Evolutionary conservation across 2,113 vertebrate species (phyloP).

Genomic region (Mola mola): DNA sequence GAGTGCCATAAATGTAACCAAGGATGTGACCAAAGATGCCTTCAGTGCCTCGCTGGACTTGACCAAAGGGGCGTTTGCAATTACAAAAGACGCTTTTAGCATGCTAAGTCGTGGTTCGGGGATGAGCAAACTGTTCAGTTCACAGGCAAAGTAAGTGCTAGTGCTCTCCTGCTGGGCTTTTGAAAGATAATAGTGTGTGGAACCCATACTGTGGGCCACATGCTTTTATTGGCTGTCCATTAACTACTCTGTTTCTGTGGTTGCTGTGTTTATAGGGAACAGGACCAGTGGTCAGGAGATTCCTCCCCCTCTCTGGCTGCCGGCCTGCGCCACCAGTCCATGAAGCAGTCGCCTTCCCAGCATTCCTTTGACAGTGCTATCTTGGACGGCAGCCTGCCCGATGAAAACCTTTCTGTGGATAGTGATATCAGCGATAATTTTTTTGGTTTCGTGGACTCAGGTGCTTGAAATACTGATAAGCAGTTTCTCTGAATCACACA

Average conservation of each 20-base stretch:
- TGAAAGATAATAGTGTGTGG: conserved; percentile 17
- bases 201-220: conserved; percentile 14
- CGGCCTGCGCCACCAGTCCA: conserved; percentile 81
- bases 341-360: conserved; percentile 91
- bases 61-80: conserved; percentile 93
- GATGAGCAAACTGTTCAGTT: conserved; percentile 89
- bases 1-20: conserved; percentile 89
- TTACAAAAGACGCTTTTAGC: conserved; percentile 94
- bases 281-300: conserved; percentile 83
- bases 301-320: conserved; percentile 67
- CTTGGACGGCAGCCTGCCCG: conserved; percentile 87
- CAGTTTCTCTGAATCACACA: neutral
- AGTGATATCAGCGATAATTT: conserved; percentile 93
- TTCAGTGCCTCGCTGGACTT: conserved; percentile 91
- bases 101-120: conserved; percentile 89
- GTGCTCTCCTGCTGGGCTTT: conserved; percentile 29
- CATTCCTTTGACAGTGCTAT: conserved; percentile 91
- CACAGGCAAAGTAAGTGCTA: conserved; percentile 83
- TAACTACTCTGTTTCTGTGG: conserved; percentile 6
- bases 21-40: conserved; percentile 93
- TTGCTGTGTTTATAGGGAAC: conserved; percentile 80
- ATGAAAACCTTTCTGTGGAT: conserved; percentile 90
- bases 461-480: conserved; percentile 64
- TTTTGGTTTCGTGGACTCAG: conserved; percentile 88
- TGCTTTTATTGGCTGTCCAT: conserved; percentile 24